Evolutionary conservation across 2,888 invertebrate species (phyloP), one percentile per base, ranked within the genome.

Genomic region (Tiphia femorata): DNA sequence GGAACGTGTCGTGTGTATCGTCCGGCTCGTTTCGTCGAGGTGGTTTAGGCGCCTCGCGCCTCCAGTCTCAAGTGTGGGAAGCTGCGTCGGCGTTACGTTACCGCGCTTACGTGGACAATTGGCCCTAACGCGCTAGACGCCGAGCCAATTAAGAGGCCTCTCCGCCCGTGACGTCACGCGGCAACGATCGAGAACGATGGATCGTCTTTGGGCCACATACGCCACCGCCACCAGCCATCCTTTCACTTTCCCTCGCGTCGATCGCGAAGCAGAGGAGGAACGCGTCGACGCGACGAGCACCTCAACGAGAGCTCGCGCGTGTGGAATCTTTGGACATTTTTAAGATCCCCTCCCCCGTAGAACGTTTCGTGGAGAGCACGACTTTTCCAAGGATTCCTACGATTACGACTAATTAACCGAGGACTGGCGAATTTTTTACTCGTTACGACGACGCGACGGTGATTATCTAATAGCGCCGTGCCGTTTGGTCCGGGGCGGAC

Each of bases 51-150:
- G 67, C 47, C 58, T 49, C 46, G 41, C 64, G 67, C 47, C 58
- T 49, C 46, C 37, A 33, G 33, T n/a, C 33, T n/a, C 33, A 53
- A 58, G 73, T 74, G 74, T 74, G 74, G 69, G 75, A 75, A 75
- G 73, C 55, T 61, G 74, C 73, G 75, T 73, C 68, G 75, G 73
- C 72, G 73, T 74, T 67, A 61, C 59, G 57, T 61, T 57, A 60
- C 53, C 48, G 46, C 53, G 52, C 60, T 70, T 71, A 70, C 72
- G 64, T 66, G 66, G 67, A 69, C 75, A 75, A 75, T 75, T 75
- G 75, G 67, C 67, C 58, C 73, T 74, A 75, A 75, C 75, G 73
- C 73, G 73, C 67, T 73, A 72, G 75, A 75, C 75, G 73, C 75
- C 75, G 69, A 62, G 67, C 73, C 75, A 75, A 75, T 75, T 75